Evolutionary conservation across 2,797 vertebrate species (phyloP).

Genomic region (Phalanger gymnotis): DNA sequence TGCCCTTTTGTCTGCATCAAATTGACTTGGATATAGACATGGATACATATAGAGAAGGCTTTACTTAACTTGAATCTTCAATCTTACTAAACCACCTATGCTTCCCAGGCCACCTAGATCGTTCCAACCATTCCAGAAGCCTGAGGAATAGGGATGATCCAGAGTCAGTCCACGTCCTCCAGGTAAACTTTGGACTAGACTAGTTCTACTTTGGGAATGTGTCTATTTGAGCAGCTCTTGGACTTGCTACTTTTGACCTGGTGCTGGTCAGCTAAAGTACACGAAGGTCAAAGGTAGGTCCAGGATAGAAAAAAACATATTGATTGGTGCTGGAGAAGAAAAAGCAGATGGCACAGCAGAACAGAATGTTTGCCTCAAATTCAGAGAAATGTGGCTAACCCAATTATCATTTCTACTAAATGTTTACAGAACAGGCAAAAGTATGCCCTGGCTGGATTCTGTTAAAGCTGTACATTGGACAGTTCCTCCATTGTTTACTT

Average conservation of each 20-base stretch:
- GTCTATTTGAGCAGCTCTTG: not conserved
- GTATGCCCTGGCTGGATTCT: not conserved
- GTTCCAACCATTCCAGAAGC: not conserved
- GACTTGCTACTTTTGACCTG: conserved; percentile 1
- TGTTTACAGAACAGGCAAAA: conserved; percentile 31
- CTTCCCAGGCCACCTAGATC: not conserved
- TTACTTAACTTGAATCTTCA: not conserved
- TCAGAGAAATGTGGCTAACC: conserved; percentile 50
- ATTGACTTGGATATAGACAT: not conserved
- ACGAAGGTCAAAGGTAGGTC: not conserved
- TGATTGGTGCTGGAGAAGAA: conserved; percentile 18
- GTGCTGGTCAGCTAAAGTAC: conserved; percentile 11
- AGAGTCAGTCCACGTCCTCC: not conserved
- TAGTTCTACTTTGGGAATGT: conserved; percentile 9
- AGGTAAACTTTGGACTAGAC: not conserved
- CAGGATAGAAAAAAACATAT: conserved; percentile 32
- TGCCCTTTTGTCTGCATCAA: not conserved
- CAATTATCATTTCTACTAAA: not conserved
- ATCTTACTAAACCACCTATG: not conserved
- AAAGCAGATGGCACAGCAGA: conserved; percentile 17
- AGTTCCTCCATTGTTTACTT: conserved; percentile 48
- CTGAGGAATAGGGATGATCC: not conserved
- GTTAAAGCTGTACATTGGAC: not conserved
- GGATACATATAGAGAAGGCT: not conserved
- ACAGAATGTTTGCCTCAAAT: conserved; percentile 54